Percentiles rank a stretch among this genome's conserved stretches.
Evolutionary conservation across 2,113 vertebrate genomes (phyloP).

Genomic region (Tenebrosternarchus preto): DNA sequence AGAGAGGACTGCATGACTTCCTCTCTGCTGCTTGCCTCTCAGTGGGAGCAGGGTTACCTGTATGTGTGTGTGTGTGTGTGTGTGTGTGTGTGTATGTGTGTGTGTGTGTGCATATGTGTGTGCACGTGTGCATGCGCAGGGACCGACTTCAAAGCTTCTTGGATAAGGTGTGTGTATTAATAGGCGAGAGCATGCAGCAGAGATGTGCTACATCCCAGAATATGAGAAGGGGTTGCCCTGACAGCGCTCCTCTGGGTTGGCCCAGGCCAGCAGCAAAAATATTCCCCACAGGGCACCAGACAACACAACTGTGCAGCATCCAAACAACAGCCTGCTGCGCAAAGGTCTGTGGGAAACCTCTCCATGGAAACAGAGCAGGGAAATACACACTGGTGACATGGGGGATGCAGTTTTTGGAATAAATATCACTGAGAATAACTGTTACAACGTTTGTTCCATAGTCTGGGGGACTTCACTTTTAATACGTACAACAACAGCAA

Average conservation of each 20-base stretch:
- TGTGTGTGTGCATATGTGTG: background rate
- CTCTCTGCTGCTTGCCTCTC: constrained; percentile 56
- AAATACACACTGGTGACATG: background rate
- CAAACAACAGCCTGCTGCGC: constrained; percentile 40
- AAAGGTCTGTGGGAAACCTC: background rate
- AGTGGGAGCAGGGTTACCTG: too few relatives aligned
- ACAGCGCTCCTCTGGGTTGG: constrained; percentile 12
- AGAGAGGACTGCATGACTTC: constrained; percentile 66
- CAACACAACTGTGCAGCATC: constrained; percentile 23
- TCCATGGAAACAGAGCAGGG: background rate
- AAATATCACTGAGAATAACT: background rate
- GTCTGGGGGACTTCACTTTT: too few relatives aligned
- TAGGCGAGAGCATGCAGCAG: constrained; percentile 36
- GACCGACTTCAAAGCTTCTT: constrained; percentile 43
- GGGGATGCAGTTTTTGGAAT: background rate
- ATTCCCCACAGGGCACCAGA: constrained; percentile 13
- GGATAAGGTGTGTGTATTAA: constrained; percentile 48
- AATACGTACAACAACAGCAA: too few relatives aligned
- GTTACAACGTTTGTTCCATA: too few relatives aligned
- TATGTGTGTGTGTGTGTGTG: constrained; percentile 17
- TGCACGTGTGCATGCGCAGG: background rate
- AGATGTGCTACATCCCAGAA: constrained; percentile 27
- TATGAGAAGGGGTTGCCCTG: constrained; percentile 39
- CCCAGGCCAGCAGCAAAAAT: constrained; percentile 28
- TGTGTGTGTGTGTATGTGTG: constrained; percentile 25